phyloP scores from a whole-genome alignment of 2,888 invertebrate genomes.

The Leptopilina myrica region DNA sequence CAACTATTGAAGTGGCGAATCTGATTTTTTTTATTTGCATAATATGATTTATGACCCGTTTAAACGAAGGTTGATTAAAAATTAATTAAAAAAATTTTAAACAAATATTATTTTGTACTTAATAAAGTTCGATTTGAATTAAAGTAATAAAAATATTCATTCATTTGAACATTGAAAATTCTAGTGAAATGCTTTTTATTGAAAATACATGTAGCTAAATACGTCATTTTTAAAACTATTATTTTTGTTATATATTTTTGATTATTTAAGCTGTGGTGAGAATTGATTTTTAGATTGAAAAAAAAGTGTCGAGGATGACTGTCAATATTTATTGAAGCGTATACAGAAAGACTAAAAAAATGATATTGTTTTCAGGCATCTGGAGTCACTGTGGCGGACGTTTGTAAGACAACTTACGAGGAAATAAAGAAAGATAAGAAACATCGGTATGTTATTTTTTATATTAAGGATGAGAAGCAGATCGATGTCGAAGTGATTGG shows the following conservation, averaged over 20 bases:
- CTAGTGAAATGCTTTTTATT: no score
- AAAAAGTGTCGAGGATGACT: neutral
- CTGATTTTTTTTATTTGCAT: no score
- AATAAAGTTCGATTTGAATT: no score
- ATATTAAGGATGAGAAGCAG: conserved; percentile 96
- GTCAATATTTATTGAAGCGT: neutral
- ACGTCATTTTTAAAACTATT: neutral
- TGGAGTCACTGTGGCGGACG: conserved; percentile 96
- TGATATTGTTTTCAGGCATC: conserved; percentile 83
- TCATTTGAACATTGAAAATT: no score
- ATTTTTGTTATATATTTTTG: no score
- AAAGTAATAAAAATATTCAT: no score
- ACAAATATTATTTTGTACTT: no score
- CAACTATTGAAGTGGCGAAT: no score
- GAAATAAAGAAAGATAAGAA: conserved; percentile 99
- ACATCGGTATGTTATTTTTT: conserved; percentile 97
- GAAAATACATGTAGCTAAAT: no score
- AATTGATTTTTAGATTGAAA: neutral
- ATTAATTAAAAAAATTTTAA: no score
- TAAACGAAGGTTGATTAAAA: no score
- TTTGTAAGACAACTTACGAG: conserved; percentile 96
- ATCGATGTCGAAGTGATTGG: conserved; percentile 97
- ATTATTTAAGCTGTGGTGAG: neutral
- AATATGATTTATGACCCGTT: no score
- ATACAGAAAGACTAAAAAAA: neutral